Evolutionary conservation across 2,797 vertebrate species (phyloP).

Genomic region (Microchirus variegatus): DNA sequence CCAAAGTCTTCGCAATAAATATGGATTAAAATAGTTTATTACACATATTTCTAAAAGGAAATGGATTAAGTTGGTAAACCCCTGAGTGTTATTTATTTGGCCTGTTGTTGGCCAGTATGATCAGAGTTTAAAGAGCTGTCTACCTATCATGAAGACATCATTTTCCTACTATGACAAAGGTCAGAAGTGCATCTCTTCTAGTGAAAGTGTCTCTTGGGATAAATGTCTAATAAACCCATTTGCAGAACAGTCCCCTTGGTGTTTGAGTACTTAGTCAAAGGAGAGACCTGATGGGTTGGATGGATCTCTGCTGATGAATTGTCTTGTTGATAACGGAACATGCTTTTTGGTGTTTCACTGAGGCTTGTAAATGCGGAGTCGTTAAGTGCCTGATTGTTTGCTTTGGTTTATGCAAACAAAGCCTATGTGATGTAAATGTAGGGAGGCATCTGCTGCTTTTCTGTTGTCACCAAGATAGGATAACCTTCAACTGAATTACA

Average conservation of each 20-base stretch:
- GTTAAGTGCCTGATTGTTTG: conserved; percentile 13
- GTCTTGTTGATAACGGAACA: conserved; percentile 9
- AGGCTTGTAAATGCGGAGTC: conserved; percentile 17
- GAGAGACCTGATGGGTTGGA: neutral
- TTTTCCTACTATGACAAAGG: neutral
- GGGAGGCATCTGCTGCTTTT: neutral
- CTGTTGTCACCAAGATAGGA: neutral
- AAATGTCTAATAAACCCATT: neutral
- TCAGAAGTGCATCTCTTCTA: neutral
- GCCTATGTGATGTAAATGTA: neutral
- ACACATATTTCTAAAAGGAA: no score
- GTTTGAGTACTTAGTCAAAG: neutral
- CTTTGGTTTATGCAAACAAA: conserved; percentile 27
- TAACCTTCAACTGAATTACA: no score
- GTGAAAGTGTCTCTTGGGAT: neutral
- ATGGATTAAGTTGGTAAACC: no score
- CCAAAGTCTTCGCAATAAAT: neutral
- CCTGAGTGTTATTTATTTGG: no score
- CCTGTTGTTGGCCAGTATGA: no score
- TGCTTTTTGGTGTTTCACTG: conserved; percentile 6
- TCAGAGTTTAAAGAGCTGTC: no score
- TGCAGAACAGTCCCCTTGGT: neutral
- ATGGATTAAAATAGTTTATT: no score
- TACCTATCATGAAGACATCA: neutral
- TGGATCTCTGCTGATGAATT: conserved; percentile 4